Evolutionary conservation across 2,888 invertebrate genomes (phyloP).

Genomic region (Habroteleia sp.): DNA sequence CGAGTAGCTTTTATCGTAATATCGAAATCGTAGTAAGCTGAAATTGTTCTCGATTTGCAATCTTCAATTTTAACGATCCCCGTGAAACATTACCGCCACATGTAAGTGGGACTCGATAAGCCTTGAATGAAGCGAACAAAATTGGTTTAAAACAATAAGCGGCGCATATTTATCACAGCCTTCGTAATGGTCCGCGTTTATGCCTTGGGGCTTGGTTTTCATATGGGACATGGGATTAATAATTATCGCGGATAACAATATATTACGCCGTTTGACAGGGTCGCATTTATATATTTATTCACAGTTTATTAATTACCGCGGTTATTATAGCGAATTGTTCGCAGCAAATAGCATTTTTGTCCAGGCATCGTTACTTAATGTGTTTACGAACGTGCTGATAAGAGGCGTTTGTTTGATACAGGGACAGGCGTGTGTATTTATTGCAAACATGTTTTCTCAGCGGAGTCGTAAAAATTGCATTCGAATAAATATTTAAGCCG

Average conservation of each 20-base stretch:
- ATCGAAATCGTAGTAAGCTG: background rate
- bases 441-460: slow-evolving; percentile 24
- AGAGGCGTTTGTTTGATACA: slow-evolving; percentile 15
- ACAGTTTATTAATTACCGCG: slow-evolving; percentile 23
- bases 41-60: slow-evolving; percentile 15
- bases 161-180: slow-evolving; percentile 17
- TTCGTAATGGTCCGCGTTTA: slow-evolving; percentile 15
- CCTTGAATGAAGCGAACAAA: slow-evolving; percentile 32
- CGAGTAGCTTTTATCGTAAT: too few species aligned
- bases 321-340: slow-evolving; percentile 22
- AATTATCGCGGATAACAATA: slow-evolving; percentile 31
- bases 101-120: slow-evolving; percentile 37
- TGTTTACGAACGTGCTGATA: slow-evolving; percentile 23
- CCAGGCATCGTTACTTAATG: slow-evolving; percentile 23
- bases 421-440: slow-evolving; percentile 33
- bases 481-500: slow-evolving; percentile 26
- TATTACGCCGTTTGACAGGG: slow-evolving; percentile 10
- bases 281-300: slow-evolving; percentile 10
- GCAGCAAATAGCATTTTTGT: background rate
- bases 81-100: slow-evolving; percentile 1
- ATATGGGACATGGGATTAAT: slow-evolving; percentile 31
- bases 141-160: slow-evolving; percentile 21
- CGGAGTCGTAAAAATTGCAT: slow-evolving; percentile 33
- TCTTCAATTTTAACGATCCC: slow-evolving; percentile 12
- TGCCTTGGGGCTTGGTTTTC: slow-evolving; percentile 27